Conservation (phyloP, 53 echinoderm and acorn worm species). For the Patiria pectinifera region DNA sequence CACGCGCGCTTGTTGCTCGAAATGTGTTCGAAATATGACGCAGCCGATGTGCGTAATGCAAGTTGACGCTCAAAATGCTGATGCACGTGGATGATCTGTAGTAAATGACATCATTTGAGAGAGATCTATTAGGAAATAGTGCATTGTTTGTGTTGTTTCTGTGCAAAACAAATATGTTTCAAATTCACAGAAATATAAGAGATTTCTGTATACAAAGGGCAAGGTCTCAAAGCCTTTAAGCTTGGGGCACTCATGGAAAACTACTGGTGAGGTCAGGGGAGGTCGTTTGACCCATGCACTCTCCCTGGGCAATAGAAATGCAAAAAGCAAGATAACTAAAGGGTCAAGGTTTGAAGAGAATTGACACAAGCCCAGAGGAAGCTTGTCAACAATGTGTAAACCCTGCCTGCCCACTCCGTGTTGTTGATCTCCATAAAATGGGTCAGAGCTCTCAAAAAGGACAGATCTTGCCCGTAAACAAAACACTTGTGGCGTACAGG, state of each 20-base stretch:
- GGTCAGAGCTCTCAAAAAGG: background rate
- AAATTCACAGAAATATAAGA: too few relatives aligned
- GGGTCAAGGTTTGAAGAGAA: background rate
- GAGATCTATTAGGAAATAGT: too few relatives aligned
- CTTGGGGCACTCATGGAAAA: background rate
- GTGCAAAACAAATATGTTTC: too few relatives aligned
- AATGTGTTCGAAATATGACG: too few relatives aligned
- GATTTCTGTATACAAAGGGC: too few relatives aligned
- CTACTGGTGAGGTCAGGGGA: background rate
- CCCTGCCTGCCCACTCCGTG: background rate
- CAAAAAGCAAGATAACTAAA: background rate
- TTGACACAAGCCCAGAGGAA: background rate
- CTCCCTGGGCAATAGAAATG: background rate
- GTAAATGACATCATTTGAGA: too few relatives aligned
- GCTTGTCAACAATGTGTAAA: background rate
- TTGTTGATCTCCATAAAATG: background rate
- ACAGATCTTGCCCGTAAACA: background rate
- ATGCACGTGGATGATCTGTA: too few relatives aligned
- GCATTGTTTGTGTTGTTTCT: too few relatives aligned
- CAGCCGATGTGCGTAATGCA: too few relatives aligned
- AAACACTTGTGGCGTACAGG: background rate
- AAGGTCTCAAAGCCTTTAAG: too few relatives aligned
- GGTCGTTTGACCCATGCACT: background rate
- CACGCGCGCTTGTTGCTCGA: too few relatives aligned
- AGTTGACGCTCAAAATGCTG: too few relatives aligned